A percentile compares a stretch with the other conserved stretches of the same genome.
Conservation (phyloP, 2,797 vertebrate species). For the Melanotaenia nigrans region DNA sequence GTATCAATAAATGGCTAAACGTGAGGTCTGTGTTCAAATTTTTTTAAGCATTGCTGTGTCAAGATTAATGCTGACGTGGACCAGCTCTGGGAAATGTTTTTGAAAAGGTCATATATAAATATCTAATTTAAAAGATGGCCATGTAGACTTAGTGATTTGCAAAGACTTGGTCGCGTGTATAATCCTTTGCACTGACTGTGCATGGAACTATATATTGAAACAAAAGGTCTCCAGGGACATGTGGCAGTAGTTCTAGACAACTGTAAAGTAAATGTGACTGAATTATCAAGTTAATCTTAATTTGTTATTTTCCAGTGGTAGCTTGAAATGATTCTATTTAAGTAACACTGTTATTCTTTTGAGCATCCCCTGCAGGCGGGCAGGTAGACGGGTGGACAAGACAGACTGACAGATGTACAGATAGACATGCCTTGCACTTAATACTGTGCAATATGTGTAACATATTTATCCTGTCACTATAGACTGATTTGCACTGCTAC, state of each 20-base stretch:
- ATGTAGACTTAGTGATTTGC: neutral
- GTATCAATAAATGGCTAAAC: slow-evolving; percentile 1
- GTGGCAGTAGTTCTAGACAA: neutral
- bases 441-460: too few relatives aligned
- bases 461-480: too few relatives aligned
- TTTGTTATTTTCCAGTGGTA: neutral
- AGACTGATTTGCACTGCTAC: too few relatives aligned
- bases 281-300: neutral
- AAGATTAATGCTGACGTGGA: slow-evolving; percentile 8
- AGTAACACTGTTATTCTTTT: neutral
- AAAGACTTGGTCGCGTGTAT: neutral
- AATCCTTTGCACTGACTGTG: neutral
- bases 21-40: neutral
- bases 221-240: neutral
- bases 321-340: neutral
- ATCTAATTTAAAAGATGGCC: slow-evolving; percentile 1
- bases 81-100: slow-evolving; percentile 3
- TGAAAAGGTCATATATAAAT: slow-evolving; percentile 4
- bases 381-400: too few relatives aligned
- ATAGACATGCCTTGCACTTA: too few relatives aligned
- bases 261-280: neutral
- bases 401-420: too few relatives aligned
- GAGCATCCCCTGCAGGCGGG: too few relatives aligned
- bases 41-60: neutral
- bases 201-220: neutral